These are phyloP conservation scores for Neopelma chrysocephalum DNA, from an alignment of 2,797 vertebrate genomes.

Conservation along the genomic window DNA sequence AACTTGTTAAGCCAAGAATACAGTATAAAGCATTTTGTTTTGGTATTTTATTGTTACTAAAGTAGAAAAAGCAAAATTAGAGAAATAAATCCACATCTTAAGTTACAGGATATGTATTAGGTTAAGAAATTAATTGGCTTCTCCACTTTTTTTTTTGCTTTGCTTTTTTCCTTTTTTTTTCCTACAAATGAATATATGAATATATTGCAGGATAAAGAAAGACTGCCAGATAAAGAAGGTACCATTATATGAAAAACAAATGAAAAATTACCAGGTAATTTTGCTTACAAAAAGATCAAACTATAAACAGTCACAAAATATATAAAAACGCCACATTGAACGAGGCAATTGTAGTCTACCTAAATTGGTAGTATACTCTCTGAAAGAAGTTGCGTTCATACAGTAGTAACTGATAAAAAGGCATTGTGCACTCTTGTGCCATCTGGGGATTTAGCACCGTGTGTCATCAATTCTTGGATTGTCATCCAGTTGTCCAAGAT, in stretches of 20 bases:
- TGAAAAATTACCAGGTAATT: constrained; percentile 75
- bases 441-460: constrained; percentile 92
- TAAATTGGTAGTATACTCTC: constrained; percentile 85
- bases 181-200: constrained; percentile 74
- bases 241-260: constrained; percentile 77
- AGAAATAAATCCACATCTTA: constrained; percentile 76
- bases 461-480: constrained; percentile 98
- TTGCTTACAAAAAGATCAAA: constrained; percentile 90
- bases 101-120: constrained; percentile 71
- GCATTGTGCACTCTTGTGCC: constrained; percentile 92
- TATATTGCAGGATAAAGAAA: constrained; percentile 78
- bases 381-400: constrained; percentile 78
- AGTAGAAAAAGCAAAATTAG: constrained; percentile 79
- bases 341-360: constrained; percentile 97
- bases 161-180: constrained; percentile 38
- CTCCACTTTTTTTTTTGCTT: constrained; percentile 56
- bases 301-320: constrained; percentile 96
- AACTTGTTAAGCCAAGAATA: constrained; percentile 77
- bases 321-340: constrained; percentile 99
- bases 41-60: constrained; percentile 78
- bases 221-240: constrained; percentile 71
- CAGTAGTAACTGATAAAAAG: constrained; percentile 98
- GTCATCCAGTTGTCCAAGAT: constrained; percentile 99
- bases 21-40: constrained; percentile 77
- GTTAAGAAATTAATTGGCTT: constrained; percentile 74